Base-by-base conservation (phyloP, 2,797 vertebrate species). In the Phylloscopus collybita region DNA sequence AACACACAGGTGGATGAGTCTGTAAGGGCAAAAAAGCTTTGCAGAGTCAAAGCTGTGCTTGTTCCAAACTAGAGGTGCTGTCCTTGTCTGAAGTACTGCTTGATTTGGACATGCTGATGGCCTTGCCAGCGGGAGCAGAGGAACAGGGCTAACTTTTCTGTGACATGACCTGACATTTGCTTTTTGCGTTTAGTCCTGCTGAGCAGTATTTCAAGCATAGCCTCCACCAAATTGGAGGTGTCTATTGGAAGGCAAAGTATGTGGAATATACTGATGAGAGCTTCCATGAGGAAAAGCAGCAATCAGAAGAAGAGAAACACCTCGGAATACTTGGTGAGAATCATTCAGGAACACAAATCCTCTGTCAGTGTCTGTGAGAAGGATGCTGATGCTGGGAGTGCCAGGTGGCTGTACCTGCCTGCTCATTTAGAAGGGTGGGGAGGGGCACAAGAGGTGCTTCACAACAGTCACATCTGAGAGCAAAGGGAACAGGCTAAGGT, bases 231-330 rank as follows among this genome's bases (percentile, higher is more conserved):
- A 97, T 98, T 67, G 98, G 98, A 19, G 97, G 98, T 60, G 96
- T 96, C 78, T 98, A 98, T 2, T 98, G 97, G 97, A 98, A 98
- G 93, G 98, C 97, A 30, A 97, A 90, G 38, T 98, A 97, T 9
- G 95, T 97, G 94, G 98, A 97, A 44, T 98, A 98, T 18, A 96
- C 96, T 56, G 98, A 98, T 75, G 97, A 91, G 45, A 97, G 93
- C 60, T 98, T 98, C 94, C 97, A 95, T 34, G 91, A 97, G 91
- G 98, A 97, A 82, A 89, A 97, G 60, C 73, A 80, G 67, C 95
- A 21, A 22, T 80, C 85, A 2, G 95, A 97, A 40, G 98, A 98
- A 57, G 97, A 97, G 56, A 90, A 95, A 6, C 97, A 98, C 92
- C 97, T 98, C 57, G 98, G 98, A 78, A 98, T 98, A 81, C 95